Evolutionary conservation across 2,113 vertebrate genomes (phyloP), one percentile per base, ranked within the genome.

Genomic region (Callipepla squamata): DNA sequence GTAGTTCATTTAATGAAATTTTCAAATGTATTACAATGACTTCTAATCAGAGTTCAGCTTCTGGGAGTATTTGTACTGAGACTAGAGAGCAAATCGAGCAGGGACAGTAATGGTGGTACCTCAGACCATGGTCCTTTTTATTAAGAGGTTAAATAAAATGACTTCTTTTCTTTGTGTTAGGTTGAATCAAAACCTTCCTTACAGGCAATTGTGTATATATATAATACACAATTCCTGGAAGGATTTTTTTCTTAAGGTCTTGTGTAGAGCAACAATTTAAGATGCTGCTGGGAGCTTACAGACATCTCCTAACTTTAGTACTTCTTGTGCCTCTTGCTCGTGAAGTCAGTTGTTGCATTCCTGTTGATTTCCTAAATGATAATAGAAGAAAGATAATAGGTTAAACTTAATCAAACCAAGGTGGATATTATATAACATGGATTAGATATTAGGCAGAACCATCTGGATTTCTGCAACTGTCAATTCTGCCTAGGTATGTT

Each of bases 21-120:
- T 93, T 94, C 70, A 89, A 81, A 58, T 12, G n/a, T 69, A 26
- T 81, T 86, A 61, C 63, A 88, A 78, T 83, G 20, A n/a, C 44
- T 70, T 93, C 66, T 75, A 47, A 91, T 82, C 67, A 66, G 36
- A 40, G 55, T 62, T 94, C 67, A 65, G 53, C 45, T 92, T 91
- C 85, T 76, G 38, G 7, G 11, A 76, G 11, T 25, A 32, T 53
- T 53, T 53, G 16, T 79, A 73, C 80, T 92, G 86, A 73, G 53
- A 32, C 79, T 81, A n/a, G 48, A 62, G 30, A 51, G 34, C 81
- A 82, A 81, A 81, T 21, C 30, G 44, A 67, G 57, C 61, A 65
- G 77, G 30, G 8, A 45, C 1, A 3, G 68, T 79, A 76, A 81
- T 17, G 7, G 5, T 15, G 21, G 36, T 68, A 32, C 44, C 0